Percentiles rank a stretch among this genome's conserved stretches.
Evolutionary conservation across 2,113 vertebrate species (phyloP).

Genomic region (Rutilus rutilus): DNA sequence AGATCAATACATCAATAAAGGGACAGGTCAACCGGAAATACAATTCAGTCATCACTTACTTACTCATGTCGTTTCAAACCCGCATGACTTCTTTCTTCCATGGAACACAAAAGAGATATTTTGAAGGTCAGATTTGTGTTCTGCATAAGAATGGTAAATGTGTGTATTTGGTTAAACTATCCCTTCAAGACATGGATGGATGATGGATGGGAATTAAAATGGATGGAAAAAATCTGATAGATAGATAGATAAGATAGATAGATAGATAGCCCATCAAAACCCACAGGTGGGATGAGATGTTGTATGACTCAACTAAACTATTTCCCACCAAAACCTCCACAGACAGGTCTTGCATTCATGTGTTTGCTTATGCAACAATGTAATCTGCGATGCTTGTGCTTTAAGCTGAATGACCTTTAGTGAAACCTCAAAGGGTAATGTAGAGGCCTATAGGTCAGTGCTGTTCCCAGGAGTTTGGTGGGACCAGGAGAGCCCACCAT

Average conservation of each 20-base stretch:
- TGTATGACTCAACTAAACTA: constrained; percentile 7
- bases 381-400: background rate
- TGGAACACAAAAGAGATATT: background rate
- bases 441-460: constrained; percentile 4
- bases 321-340: background rate
- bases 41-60: background rate
- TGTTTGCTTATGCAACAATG: constrained; percentile 5
- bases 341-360: background rate
- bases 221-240: background rate
- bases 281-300: constrained; percentile 2
- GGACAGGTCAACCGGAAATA: background rate
- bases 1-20: background rate
- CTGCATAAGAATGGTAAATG: background rate
- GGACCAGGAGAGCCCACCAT: constrained; percentile 38
- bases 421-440: constrained; percentile 30
- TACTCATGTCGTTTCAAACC: background rate
- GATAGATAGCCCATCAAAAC: background rate
- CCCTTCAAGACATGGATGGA: background rate
- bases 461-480: constrained; percentile 24
- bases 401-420: constrained; percentile 38
- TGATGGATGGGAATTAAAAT: background rate
- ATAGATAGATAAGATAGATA: background rate
- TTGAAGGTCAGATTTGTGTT: background rate
- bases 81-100: background rate
- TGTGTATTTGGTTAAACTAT: background rate